Evolutionary conservation across 1,140 invertebrate genomes (phyloP).

Genomic region (Orussus abietinus): DNA sequence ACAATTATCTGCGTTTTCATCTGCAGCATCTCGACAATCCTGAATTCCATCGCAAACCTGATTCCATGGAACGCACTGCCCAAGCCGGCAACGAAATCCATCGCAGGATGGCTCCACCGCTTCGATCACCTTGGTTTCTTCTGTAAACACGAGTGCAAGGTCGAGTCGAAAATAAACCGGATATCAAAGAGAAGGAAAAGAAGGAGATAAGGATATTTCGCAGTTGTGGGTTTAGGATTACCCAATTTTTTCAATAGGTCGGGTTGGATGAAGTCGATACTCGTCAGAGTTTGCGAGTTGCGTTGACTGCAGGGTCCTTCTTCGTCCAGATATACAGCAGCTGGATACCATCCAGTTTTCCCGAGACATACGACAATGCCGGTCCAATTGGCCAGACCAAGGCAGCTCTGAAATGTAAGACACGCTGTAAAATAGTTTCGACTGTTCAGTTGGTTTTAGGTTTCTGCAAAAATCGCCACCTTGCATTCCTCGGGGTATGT

Average conservation of each 20-base stretch:
- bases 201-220: slow-evolving; percentile 1
- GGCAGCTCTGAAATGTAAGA: slow-evolving; percentile 3
- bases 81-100: slow-evolving; percentile 65
- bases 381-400: slow-evolving; percentile 46
- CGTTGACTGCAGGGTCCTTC: slow-evolving; percentile 53
- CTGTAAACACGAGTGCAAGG: neutral
- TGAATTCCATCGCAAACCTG: slow-evolving; percentile 66
- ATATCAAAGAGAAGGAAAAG: slow-evolving; percentile 3
- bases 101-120: slow-evolving; percentile 46
- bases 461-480: slow-evolving; percentile 31
- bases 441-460: slow-evolving; percentile 8
- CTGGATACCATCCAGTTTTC: slow-evolving; percentile 59
- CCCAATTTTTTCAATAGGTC: slow-evolving; percentile 49
- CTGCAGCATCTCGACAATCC: slow-evolving; percentile 67
- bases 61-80: slow-evolving; percentile 62
- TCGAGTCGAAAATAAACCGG: neutral
- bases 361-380: slow-evolving; percentile 60
- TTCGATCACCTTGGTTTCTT: slow-evolving; percentile 3
- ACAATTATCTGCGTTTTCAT: slow-evolving; percentile 60
- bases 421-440: neutral
- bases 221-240: slow-evolving; percentile 23
- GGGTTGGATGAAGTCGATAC: slow-evolving; percentile 52
- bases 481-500: slow-evolving; percentile 35
- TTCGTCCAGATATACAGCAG: slow-evolving; percentile 56
- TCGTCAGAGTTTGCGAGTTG: slow-evolving; percentile 41